A percentile compares a stretch with the other conserved stretches of the same genome.
Conservation (phyloP, 2,113 vertebrate genomes). For the Rynchops niger region DNA sequence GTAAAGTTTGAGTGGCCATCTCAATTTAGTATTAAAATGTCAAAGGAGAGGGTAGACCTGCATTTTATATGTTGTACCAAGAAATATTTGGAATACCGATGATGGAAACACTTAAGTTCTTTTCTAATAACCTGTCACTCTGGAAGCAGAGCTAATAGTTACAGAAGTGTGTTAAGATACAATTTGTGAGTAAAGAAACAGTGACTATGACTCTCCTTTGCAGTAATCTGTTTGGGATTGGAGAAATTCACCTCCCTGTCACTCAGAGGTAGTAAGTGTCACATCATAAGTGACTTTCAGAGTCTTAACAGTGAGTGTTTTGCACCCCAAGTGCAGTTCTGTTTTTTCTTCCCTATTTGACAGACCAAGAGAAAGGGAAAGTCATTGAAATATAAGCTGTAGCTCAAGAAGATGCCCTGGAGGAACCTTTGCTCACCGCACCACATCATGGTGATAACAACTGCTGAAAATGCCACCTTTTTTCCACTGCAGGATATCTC, state of each 20-base stretch:
- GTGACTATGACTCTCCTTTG: neutral
- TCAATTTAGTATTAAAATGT: conserved; percentile 53
- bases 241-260: neutral
- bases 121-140: neutral
- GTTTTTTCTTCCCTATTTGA: neutral
- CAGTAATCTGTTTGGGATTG: neutral
- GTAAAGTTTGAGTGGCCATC: conserved; percentile 40
- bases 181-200: neutral
- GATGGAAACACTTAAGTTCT: neutral
- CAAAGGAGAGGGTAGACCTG: conserved; percentile 35
- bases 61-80: neutral
- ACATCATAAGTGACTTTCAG: neutral
- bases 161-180: neutral
- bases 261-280: neutral
- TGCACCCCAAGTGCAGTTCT: neutral
- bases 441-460: neutral
- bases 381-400: neutral
- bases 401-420: neutral
- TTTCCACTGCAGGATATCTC: neutral
- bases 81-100: conserved; percentile 8
- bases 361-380: neutral
- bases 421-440: neutral
- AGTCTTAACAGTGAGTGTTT: neutral
- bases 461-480: neutral
- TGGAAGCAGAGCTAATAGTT: neutral